These are phyloP conservation scores for Cryptomyrus ogoouensis DNA, from an alignment of 2,113 vertebrate species.

Conservation along the genomic window DNA sequence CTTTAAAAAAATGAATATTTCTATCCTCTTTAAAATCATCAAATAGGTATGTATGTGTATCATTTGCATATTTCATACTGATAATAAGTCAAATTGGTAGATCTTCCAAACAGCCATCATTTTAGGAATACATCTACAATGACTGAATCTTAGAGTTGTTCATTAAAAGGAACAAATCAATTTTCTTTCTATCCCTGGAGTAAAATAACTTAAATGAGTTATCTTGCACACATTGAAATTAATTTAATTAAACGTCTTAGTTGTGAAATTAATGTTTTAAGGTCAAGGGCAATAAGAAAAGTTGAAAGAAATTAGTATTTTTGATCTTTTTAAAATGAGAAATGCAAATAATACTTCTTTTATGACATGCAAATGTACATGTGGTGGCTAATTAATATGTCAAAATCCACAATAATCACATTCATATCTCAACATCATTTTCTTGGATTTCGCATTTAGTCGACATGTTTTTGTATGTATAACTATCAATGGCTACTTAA, in stretches of 20 bases:
- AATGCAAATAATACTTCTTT: not conserved
- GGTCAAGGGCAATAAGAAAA: constrained; percentile 28
- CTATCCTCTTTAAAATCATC: not conserved
- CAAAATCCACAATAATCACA: not conserved
- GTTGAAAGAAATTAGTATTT: not conserved
- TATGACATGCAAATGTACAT: not conserved
- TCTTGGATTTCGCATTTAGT: not conserved
- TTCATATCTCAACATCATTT: not conserved
- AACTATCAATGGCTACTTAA: not conserved
- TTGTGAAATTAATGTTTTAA: constrained; percentile 30
- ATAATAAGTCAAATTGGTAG: constrained; percentile 16
- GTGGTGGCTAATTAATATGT: not conserved
- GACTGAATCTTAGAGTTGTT: not conserved
- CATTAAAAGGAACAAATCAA: constrained; percentile 28
- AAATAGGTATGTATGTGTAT: not conserved
- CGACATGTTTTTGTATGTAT: not conserved
- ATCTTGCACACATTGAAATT: constrained; percentile 29
- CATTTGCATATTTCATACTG: not conserved
- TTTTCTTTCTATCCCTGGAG: constrained; percentile 20
- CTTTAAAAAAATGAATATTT: not conserved
- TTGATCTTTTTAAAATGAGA: constrained; percentile 2
- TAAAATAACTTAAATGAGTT: constrained; percentile 29
- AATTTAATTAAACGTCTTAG: constrained; percentile 24
- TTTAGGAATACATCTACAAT: constrained; percentile 22
- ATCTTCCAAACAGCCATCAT: not conserved